phyloP scores from a whole-genome alignment of 2,113 vertebrate genomes.

The Falcunculus frontatus region DNA sequence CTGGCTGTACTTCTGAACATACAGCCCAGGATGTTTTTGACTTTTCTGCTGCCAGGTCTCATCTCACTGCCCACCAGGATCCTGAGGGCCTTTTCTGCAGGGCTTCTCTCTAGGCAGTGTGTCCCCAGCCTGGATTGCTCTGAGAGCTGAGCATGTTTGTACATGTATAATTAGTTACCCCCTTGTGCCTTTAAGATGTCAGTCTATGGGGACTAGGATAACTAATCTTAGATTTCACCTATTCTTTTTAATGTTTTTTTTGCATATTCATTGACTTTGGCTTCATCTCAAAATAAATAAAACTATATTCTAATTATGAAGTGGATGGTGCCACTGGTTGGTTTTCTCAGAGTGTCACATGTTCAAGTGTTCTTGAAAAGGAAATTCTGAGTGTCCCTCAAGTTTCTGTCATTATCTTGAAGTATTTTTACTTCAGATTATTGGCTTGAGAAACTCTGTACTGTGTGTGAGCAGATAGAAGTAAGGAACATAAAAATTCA shows the following conservation, averaged over 20 bases:
- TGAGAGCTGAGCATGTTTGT: background rate
- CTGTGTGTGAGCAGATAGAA: conserved; percentile 72
- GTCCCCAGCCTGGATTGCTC: background rate
- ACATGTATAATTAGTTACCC: background rate
- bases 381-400: background rate
- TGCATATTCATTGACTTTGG: background rate
- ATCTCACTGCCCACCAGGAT: background rate
- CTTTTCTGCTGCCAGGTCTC: background rate
- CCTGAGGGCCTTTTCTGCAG: background rate
- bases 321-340: background rate
- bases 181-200: background rate
- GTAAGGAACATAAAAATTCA: conserved; percentile 78
- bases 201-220: background rate
- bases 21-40: background rate
- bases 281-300: background rate
- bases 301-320: background rate
- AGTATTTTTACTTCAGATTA: background rate
- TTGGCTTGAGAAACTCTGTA: background rate
- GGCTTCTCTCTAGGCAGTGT: background rate
- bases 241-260: background rate
- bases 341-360: background rate
- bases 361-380: conserved; percentile 66
- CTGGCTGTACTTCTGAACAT: background rate
- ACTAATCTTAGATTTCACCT: background rate
- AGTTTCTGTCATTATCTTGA: background rate